Base-by-base conservation (phyloP, 2,888 invertebrate genomes). In the Mayetiola destructor region DNA sequence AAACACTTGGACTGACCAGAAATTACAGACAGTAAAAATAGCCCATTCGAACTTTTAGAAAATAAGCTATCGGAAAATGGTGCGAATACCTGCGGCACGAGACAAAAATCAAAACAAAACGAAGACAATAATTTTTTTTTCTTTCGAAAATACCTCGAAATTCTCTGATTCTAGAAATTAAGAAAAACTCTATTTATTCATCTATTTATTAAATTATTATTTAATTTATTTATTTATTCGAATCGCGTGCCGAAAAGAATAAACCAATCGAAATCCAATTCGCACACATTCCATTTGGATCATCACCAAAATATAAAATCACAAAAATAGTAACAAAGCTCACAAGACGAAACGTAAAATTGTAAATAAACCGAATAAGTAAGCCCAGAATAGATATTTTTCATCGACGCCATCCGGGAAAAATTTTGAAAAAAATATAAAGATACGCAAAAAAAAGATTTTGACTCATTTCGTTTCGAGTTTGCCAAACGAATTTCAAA, bases 101-200 rank as follows among this genome's bases (percentile, higher is more conserved):
- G 3, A 23, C 48, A n/a, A 21, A 20, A 40, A 48, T 27, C 23
- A 5, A 48, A 16, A 48, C 42, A 42, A 42, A 42, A 42, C 12
- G 4, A 12, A 23, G 23, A 40, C 21, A 40, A 21, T 21, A 36
- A 36, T n/a, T 9, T 12, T 9, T 20, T 21, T 18, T 39, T 18
- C 8, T 42, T 48, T 48, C 27, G 48, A 48, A 48, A 27, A 48
- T 48, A 48, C 48, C 48, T 48, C 48, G 27, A 48, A 48, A 48
- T 48, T 48, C 48, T n/a, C 27, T n/a, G 27, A 48, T 48, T 42
- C 23, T 42, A 42, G 27, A n/a, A n/a, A n/a, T 48, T 14, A 48
- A 48, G 27, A 16, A 27, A 48, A 48, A 48, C n/a, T n/a, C n/a
- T n/a, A 48, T 48, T 48, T 48, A 48, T 48, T 48, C 27, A 48